Percentiles rank a stretch among this genome's conserved stretches.
These are phyloP conservation scores for Oreortyx pictus DNA, from an alignment of 2,797 vertebrate genomes.

Conservation along the genomic window DNA sequence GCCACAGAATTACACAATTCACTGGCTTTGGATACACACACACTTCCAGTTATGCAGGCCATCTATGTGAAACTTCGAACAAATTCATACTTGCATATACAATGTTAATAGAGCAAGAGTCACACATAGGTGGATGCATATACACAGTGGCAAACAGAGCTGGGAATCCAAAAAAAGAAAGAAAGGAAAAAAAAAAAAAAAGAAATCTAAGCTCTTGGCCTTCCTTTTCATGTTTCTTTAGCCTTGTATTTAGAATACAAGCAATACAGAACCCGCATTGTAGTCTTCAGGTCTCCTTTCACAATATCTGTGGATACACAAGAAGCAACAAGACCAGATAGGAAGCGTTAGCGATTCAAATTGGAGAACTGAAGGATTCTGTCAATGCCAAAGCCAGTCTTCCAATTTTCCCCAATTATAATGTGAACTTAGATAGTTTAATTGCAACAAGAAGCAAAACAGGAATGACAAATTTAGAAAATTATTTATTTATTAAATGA, in stretches of 20 bases:
- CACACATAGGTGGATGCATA: neutral
- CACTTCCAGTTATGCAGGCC: neutral
- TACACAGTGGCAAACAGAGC: neutral
- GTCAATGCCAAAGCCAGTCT: neutral
- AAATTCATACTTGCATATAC: neutral
- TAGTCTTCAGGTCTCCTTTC: constrained; percentile 83
- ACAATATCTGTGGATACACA: constrained; percentile 86
- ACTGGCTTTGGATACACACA: neutral
- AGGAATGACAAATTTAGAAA: neutral
- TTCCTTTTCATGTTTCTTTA: constrained; percentile 47
- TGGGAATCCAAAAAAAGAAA: neutral
- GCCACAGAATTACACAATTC: neutral
- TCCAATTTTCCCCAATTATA: neutral
- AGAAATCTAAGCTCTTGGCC: neutral
- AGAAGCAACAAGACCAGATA: neutral
- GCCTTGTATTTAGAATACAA: constrained; percentile 87
- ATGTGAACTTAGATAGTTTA: neutral
- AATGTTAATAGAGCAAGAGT: neutral
- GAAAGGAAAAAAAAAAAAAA: fast-evolving
- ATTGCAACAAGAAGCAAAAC: neutral
- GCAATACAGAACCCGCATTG: constrained; percentile 86
- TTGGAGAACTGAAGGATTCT: neutral
- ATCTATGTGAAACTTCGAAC: neutral
- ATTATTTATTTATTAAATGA: neutral
- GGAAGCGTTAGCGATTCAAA: neutral